Base-by-base conservation (phyloP, 2,888 invertebrate species). In the Desoria tigrina region DNA sequence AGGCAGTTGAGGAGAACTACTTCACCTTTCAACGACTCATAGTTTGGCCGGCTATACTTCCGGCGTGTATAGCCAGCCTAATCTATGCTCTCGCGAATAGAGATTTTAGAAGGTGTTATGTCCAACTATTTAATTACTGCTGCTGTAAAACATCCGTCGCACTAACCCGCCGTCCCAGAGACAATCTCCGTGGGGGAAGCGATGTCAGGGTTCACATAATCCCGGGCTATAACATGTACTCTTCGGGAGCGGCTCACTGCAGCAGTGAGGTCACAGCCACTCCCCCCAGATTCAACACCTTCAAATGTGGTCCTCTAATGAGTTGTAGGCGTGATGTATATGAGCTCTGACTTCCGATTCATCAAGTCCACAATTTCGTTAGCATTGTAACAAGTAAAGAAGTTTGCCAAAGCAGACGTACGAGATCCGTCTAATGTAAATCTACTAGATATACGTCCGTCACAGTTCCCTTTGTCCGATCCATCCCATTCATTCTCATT, bases 61-160 rank as follows among this genome's bases (percentile, higher is more conserved):
- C 75, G 24, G 71, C 75, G 9, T 74, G 74, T 57, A 55, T 74
- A 7, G 66, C 66, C 45, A 72, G 74, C 67, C 61, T 75, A 54
- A 68, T 75, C 32, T 72, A 75, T 58, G 73, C 74, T 76, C 80
- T 85, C 3, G 80, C 86, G n/a, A 87, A 89, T 77, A 81, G 83
- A 9, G 86, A 86, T 77, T 90, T 90, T 78, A 83, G 89, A 42
- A 84, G 84, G 65, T 88, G 89, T 6, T 90, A 88, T 78, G 82
- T 86, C 16, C 86, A 87, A 77, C 81, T 90, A 9, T 90, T 90
- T 78, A 87, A 88, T 77, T 91, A 90, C 77, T 90, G 90, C 78
- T 76, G 87, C 78, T 90, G 90, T 81, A 90, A 90, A 79, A 89
- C 86, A 9, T 86, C 88, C 4, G 86, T 87, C 26, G 85, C 88